phyloP scores from a whole-genome alignment of 2,888 invertebrate species.

The Boloria euphrosyne region DNA sequence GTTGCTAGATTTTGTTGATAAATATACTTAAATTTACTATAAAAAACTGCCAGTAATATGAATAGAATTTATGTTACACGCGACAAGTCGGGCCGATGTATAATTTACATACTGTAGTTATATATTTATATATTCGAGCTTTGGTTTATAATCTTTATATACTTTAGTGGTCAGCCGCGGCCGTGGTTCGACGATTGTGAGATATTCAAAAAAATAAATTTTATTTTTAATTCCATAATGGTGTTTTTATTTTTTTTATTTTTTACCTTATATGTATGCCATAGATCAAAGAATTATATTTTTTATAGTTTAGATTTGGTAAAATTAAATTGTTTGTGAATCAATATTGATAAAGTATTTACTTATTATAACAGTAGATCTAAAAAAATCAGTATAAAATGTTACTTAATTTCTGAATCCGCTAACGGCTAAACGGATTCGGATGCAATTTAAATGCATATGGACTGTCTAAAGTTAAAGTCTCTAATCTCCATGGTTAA shows the following conservation, averaged over 20 bases:
- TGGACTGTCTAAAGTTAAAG: no score
- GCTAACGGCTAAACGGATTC: no score
- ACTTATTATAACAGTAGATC: no score
- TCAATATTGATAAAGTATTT: no score
- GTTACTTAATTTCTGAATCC: no score
- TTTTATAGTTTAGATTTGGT: background rate
- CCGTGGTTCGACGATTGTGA: slow-evolving; percentile 70
- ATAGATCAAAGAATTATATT: no score
- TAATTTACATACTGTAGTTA: slow-evolving; percentile 71
- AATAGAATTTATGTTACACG: slow-evolving; percentile 15
- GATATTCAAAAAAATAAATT: slow-evolving; percentile 80
- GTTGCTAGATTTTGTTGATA: slow-evolving; percentile 11
- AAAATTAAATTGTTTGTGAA: background rate
- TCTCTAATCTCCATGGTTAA: no score
- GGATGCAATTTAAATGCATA: no score
- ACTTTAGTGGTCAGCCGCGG: slow-evolving; percentile 59
- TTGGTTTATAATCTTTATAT: slow-evolving; percentile 71
- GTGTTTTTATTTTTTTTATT: slow-evolving; percentile 49
- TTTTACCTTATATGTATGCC: background rate
- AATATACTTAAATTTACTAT: background rate
- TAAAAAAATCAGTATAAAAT: no score
- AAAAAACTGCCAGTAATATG: slow-evolving; percentile 15
- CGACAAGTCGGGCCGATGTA: slow-evolving; percentile 46
- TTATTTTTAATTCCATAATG: slow-evolving; percentile 78
- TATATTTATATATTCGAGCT: slow-evolving; percentile 74